These are phyloP conservation scores for Sesamia nonagrioides DNA, from an alignment of 1,140 invertebrate genomes.

Conservation along the genomic window DNA sequence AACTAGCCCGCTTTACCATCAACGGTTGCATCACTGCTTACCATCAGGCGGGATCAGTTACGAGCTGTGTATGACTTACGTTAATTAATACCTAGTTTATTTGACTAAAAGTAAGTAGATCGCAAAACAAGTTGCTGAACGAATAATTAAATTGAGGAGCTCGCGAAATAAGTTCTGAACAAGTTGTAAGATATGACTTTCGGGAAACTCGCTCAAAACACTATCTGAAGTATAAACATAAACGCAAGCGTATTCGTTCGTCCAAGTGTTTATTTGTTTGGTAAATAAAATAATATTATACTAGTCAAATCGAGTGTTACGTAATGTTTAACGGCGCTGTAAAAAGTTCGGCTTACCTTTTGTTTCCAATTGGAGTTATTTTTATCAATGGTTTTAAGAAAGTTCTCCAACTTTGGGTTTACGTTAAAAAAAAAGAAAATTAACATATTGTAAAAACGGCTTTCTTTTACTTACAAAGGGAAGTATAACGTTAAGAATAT, in stretches of 20 bases:
- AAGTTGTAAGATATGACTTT: conserved; percentile 11
- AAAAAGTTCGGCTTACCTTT: not conserved
- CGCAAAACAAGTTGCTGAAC: no score
- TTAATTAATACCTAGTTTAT: no score
- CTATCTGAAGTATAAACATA: conserved; percentile 31
- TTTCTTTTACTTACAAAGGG: no score
- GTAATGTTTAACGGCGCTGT: not conserved
- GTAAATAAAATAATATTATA: not conserved
- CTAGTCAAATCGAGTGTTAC: not conserved
- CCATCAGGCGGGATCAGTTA: no score
- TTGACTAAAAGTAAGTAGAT: no score
- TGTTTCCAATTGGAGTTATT: not conserved
- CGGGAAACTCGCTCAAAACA: conserved; percentile 23
- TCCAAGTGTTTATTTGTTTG: conserved; percentile 3
- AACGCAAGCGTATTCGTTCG: conserved; percentile 1
- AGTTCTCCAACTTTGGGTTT: no score
- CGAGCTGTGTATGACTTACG: not conserved
- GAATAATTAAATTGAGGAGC: not conserved
- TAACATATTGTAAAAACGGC: no score
- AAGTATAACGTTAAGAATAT: no score
- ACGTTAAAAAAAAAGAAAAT: no score
- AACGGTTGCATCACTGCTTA: no score
- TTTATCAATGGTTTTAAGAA: no score
- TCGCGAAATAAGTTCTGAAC: conserved; percentile 22
- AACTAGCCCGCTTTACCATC: no score